Percentiles rank a stretch among this genome's conserved stretches.
These are phyloP conservation scores for Limnothrissa miodon DNA, from an alignment of 2,113 vertebrate species.

Conservation along the genomic window DNA sequence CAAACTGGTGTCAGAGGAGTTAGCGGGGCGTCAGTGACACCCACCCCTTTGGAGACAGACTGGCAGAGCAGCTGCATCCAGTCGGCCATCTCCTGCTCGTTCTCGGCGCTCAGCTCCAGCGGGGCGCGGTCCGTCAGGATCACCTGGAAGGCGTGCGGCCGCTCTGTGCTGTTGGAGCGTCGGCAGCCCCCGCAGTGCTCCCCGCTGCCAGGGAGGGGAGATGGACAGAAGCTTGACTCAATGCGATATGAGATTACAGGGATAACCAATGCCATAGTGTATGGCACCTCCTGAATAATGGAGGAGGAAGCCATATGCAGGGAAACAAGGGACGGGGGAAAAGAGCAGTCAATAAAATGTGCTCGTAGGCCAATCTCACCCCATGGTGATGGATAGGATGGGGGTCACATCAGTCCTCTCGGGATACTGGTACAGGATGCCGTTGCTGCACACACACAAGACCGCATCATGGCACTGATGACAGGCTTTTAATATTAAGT, in stretches of 20 bases:
- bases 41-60: conserved; percentile 95
- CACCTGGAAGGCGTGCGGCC: conserved; percentile 92
- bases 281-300: neutral
- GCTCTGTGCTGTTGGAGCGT: conserved; percentile 86
- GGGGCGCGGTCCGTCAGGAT: conserved; percentile 86
- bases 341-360: neutral
- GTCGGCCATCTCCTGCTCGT: conserved; percentile 92
- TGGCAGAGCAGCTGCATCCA: conserved; percentile 98
- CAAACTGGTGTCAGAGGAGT: neutral
- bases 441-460: conserved; percentile 73
- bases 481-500: neutral
- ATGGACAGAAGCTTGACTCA: neutral
- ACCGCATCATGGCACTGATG: conserved; percentile 11
- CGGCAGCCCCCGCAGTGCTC: conserved; percentile 95
- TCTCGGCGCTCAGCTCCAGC: conserved; percentile 87
- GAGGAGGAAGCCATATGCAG: neutral
- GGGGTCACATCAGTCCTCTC: conserved; percentile 85
- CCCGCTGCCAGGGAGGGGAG: conserved; percentile 68
- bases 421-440: conserved; percentile 88
- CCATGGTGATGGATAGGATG: conserved; percentile 91
- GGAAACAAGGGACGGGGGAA: neutral
- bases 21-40: conserved; percentile 12
- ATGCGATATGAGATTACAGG: neutral
- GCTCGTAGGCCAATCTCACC: conserved; percentile 70
- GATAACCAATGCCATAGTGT: neutral